Evolutionary conservation across 2,888 invertebrate species (phyloP), one percentile per base, ranked within the genome.

Genomic region (Aethes cnicana): DNA sequence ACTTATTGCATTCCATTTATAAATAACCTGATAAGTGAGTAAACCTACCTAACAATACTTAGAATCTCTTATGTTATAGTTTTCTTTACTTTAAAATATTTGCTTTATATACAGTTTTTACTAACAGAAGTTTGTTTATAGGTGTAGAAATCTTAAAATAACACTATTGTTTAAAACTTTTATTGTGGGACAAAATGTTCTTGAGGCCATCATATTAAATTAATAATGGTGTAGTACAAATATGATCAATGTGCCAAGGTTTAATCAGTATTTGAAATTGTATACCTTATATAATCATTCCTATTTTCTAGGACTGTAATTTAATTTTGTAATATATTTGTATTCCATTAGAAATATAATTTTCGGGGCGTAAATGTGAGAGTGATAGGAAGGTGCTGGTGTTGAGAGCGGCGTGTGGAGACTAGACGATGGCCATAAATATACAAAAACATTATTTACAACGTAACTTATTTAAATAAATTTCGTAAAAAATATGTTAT

Each of bases 341-440:
- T n/a, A n/a, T n/a, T 32, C 35, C 25, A 46, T 32, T 18, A 36
- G n/a, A 37, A 37, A 32, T 47, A 41, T 28, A 47, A 39, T 55
- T 47, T 28, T 52, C n/a, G 43, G 28, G 14, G 44, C 47, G 43
- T 33, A 33, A 44, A 23, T 36, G 37, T 36, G n/a, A 4, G 26
- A 57, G 61, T 67, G 63, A 64, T 66, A 62, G 62, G 42, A 54
- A 61, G 68, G 69, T 72, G 75, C 68, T 72, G 66, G 62, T 23
- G 47, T n/a, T 53, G 33, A 47, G 35, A 56, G 49, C 39, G 18
- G 44, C 43, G 37, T 37, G 54, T 52, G 28, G 28, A 23, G 33
- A 49, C 28, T 49, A 54, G 25, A 21, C 39, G 23, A 46, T 43
- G 60, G 55, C 58, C 55, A 58, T 55, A 49, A 37, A 25, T 36